phyloP scores from a whole-genome alignment of 2,113 vertebrate species.

The Oncorhynchus tshawytscha region DNA sequence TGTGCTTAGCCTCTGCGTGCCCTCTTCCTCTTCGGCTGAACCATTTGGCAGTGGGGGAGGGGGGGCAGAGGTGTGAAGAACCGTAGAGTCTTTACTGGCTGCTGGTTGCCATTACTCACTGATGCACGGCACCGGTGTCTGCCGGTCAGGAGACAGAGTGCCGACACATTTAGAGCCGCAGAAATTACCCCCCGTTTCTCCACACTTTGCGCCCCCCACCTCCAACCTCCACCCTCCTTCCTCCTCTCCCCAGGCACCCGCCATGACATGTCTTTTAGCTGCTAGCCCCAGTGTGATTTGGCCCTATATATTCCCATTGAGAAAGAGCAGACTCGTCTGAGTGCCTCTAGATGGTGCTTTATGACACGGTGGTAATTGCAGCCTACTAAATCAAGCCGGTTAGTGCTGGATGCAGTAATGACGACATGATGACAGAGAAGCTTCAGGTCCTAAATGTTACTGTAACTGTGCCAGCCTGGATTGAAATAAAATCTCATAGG shows the following conservation, averaged over 20 bases:
- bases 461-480: background rate
- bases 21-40: conserved; percentile 59
- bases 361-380: background rate
- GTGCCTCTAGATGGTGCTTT: background rate
- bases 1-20: conserved; percentile 58
- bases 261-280: conserved; percentile 20
- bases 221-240: conserved; percentile 16
- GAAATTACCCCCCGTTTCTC: conserved; percentile 41
- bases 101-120: conserved; percentile 63
- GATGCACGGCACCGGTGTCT: conserved; percentile 46
- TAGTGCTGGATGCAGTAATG: background rate
- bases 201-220: conserved; percentile 19
- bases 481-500: background rate
- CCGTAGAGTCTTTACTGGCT: conserved; percentile 61
- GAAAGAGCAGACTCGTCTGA: background rate
- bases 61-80: conserved; percentile 62
- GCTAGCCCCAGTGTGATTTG: background rate
- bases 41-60: conserved; percentile 55
- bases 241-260: background rate
- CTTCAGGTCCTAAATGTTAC: background rate
- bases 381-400: conserved; percentile 6
- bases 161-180: conserved; percentile 51
- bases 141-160: conserved; percentile 26
- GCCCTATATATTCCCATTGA: background rate
- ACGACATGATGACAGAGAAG: conserved; percentile 8